Percentiles rank a stretch among this genome's conserved stretches.
Conservation (phyloP, 2,113 vertebrate species). For the Garra rufa region DNA sequence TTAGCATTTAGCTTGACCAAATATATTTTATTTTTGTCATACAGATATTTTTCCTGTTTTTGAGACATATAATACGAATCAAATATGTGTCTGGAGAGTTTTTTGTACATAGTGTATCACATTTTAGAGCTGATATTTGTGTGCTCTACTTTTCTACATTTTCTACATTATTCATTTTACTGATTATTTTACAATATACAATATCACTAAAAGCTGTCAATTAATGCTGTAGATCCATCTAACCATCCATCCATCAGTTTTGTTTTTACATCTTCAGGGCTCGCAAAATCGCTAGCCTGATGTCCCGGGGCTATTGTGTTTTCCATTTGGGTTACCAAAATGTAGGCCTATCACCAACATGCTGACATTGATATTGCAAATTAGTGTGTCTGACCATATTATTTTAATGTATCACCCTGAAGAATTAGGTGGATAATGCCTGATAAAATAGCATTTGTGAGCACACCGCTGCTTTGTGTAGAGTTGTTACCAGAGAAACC, state of each 20-base stretch:
- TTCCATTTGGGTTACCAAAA: too few relatives aligned
- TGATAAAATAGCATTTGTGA: too few relatives aligned
- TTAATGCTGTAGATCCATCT: not conserved
- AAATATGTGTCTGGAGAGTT: not conserved
- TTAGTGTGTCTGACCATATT: too few relatives aligned
- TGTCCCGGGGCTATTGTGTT: too few relatives aligned
- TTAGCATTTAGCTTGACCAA: constrained; percentile 8
- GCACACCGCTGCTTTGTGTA: too few relatives aligned
- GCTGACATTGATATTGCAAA: too few relatives aligned
- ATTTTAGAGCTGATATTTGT: not conserved
- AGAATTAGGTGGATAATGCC: too few relatives aligned
- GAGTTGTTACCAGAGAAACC: too few relatives aligned
- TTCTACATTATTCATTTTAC: not conserved
- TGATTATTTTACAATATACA: not conserved
- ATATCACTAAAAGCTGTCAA: not conserved
- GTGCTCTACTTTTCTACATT: not conserved
- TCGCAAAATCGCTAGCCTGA: too few relatives aligned
- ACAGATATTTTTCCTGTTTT: constrained; percentile 2
- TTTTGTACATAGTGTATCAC: not conserved
- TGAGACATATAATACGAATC: not conserved
- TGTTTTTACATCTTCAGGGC: too few relatives aligned
- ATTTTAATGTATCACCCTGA: too few relatives aligned
- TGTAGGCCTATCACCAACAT: too few relatives aligned
- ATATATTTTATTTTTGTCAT: constrained; percentile 52
- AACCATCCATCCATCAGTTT: not conserved